Percentiles rank a stretch among this genome's conserved stretches.
phyloP scores from a whole-genome alignment of 2,113 vertebrate species.

The Lasiurus cinereus region DNA sequence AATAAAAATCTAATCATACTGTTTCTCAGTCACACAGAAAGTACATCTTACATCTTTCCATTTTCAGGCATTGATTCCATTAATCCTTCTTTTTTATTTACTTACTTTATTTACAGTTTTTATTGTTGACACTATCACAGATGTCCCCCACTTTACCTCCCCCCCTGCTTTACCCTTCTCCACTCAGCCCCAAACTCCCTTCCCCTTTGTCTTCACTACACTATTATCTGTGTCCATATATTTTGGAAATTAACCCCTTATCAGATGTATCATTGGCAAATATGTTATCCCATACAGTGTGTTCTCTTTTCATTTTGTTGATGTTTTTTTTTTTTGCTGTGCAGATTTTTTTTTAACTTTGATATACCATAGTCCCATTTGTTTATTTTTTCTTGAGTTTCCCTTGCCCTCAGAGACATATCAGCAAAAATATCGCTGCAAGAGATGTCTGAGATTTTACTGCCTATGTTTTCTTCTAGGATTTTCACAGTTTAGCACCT shows the following conservation, averaged over 20 bases:
- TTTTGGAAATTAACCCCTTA: background rate
- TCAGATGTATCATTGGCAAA: background rate
- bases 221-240: background rate
- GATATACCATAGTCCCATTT: background rate
- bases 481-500: background rate
- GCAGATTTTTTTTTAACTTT: background rate
- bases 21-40: constrained; percentile 1
- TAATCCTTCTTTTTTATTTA: background rate
- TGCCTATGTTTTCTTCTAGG: background rate
- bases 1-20: constrained; percentile 1
- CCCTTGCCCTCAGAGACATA: background rate
- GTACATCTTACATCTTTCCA: background rate
- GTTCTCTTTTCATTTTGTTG: background rate
- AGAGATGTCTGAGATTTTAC: background rate
- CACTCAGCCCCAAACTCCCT: background rate
- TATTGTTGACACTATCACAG: background rate
- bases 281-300: background rate
- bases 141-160: background rate
- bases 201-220: background rate
- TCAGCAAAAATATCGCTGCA: background rate
- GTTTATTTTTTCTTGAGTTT: background rate
- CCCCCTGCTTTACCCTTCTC: background rate
- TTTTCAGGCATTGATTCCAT: background rate
- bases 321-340: background rate
- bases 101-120: background rate